A percentile compares a stretch with the other conserved stretches of the same genome.
Evolutionary conservation across 2,888 invertebrate genomes (phyloP).

Genomic region (Drosophila melanosoma): DNA sequence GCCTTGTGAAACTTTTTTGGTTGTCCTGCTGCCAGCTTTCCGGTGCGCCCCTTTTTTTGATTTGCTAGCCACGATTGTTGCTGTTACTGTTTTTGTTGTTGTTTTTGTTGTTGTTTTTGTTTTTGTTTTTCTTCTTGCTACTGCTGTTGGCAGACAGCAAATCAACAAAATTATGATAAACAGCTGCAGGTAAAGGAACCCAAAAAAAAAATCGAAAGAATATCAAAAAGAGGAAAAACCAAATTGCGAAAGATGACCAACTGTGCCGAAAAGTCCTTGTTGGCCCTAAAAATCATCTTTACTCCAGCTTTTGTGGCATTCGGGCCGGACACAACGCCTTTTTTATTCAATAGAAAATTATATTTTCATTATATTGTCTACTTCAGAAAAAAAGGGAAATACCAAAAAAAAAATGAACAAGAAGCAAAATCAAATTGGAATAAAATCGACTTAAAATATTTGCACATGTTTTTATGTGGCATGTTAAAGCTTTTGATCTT

Average conservation of each 20-base stretch:
- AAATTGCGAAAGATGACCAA: constrained; percentile 60
- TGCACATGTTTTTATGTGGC: constrained; percentile 70
- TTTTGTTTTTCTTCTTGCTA: constrained; percentile 58
- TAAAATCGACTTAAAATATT: constrained; percentile 79
- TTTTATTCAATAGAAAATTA: constrained; percentile 61
- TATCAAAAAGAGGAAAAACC: constrained; percentile 30
- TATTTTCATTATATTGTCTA: constrained; percentile 49
- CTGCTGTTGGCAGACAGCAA: constrained; percentile 75
- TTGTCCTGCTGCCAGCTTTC: constrained; percentile 46
- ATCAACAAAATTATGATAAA: constrained; percentile 81
- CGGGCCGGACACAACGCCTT: constrained; percentile 44
- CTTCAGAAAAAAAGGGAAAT: constrained; percentile 38
- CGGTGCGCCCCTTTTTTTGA: constrained; percentile 56
- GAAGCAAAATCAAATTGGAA: constrained; percentile 51
- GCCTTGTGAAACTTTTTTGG: constrained; percentile 50
- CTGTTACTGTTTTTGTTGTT: constrained; percentile 1
- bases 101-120: constrained; percentile 31
- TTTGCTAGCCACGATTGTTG: constrained; percentile 44
- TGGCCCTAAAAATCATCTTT: neutral
- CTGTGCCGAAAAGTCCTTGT: constrained; percentile 49
- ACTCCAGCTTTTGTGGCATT: neutral
- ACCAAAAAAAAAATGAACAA: constrained; percentile 25
- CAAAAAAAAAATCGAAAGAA: constrained; percentile 20
- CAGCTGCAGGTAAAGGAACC: constrained; percentile 76
- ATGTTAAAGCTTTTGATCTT: constrained; percentile 76